These are phyloP conservation scores for Copidosoma floridanum DNA, from an alignment of 1,140 invertebrate genomes.

Conservation along the genomic window DNA sequence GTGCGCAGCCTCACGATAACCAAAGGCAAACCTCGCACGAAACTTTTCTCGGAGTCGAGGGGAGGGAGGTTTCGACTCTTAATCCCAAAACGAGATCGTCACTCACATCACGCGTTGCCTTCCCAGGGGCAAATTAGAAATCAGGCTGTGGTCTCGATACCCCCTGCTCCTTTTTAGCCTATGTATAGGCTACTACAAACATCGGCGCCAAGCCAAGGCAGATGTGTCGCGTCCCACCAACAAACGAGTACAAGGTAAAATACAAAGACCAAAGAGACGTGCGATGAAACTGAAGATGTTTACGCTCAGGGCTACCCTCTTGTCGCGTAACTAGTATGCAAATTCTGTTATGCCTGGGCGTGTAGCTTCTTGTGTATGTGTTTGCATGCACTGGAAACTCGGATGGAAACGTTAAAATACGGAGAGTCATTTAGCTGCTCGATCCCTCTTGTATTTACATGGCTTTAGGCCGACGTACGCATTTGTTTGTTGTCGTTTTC, in stretches of 20 bases:
- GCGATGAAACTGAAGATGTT: conserved; percentile 47
- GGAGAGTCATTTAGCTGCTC: too few relatives aligned
- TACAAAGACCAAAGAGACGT: conserved; percentile 5
- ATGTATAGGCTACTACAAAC: too few relatives aligned
- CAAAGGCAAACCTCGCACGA: too few relatives aligned
- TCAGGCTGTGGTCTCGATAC: conserved; percentile 12
- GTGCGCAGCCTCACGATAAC: too few relatives aligned
- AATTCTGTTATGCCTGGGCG: conserved; percentile 46
- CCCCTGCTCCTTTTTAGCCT: not conserved
- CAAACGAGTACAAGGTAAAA: too few relatives aligned
- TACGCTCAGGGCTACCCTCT: conserved; percentile 43
- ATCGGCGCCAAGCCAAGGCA: too few relatives aligned
- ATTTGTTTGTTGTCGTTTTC: too few relatives aligned
- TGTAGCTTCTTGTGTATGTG: not conserved
- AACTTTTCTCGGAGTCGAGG: too few relatives aligned
- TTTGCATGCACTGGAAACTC: not conserved
- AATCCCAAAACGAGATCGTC: conserved; percentile 11
- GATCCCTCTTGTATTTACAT: too few relatives aligned
- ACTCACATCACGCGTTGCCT: conserved; percentile 24
- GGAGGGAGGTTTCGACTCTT: too few relatives aligned
- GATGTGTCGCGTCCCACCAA: not conserved
- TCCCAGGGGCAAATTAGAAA: conserved; percentile 37
- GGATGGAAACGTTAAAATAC: not conserved
- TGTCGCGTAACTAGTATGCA: conserved; percentile 49
- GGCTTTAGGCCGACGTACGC: too few relatives aligned